Conservation (phyloP, 2,113 vertebrate species). For the Hyperoodon ampullatus region DNA sequence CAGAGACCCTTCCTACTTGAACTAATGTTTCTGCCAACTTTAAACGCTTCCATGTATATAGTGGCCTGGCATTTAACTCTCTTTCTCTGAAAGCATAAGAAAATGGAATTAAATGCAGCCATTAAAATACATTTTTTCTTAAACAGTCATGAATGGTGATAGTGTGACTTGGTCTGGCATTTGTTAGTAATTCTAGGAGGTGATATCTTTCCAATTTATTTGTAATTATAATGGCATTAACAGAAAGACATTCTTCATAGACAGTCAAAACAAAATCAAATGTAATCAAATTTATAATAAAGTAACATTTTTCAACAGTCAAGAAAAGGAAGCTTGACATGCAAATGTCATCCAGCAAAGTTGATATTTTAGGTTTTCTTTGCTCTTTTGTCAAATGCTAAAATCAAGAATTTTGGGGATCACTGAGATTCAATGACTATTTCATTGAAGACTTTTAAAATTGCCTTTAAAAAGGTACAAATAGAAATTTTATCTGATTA, state of each 20-base stretch:
- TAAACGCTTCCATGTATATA: background rate
- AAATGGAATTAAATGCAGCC: background rate
- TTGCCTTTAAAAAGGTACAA: slow-evolving; percentile 16
- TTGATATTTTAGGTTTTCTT: slow-evolving; percentile 54
- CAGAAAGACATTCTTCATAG: slow-evolving; percentile 18
- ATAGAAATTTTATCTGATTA: slow-evolving; percentile 24
- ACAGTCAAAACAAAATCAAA: background rate
- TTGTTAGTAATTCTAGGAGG: slow-evolving; percentile 22
- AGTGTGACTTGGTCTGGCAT: background rate
- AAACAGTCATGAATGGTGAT: background rate
- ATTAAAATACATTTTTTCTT: background rate
- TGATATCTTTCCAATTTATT: background rate
- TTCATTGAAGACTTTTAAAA: slow-evolving; percentile 50
- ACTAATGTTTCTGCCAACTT: background rate
- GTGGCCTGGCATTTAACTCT: background rate
- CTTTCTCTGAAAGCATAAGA: background rate
- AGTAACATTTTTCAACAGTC: slow-evolving; percentile 16
- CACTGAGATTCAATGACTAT: slow-evolving; percentile 1
- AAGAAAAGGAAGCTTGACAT: slow-evolving; percentile 7
- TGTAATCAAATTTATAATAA: slow-evolving; percentile 66
- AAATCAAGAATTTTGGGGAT: slow-evolving; percentile 56
- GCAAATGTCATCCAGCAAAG: background rate
- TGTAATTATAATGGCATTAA: slow-evolving; percentile 20
- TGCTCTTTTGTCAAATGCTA: slow-evolving; percentile 59
- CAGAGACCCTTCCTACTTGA: background rate